A percentile compares a stretch with the other conserved stretches of the same genome.
Evolutionary conservation across 1,140 invertebrate species (phyloP).

Genomic region (Venustaconcha ellipsiformis): DNA sequence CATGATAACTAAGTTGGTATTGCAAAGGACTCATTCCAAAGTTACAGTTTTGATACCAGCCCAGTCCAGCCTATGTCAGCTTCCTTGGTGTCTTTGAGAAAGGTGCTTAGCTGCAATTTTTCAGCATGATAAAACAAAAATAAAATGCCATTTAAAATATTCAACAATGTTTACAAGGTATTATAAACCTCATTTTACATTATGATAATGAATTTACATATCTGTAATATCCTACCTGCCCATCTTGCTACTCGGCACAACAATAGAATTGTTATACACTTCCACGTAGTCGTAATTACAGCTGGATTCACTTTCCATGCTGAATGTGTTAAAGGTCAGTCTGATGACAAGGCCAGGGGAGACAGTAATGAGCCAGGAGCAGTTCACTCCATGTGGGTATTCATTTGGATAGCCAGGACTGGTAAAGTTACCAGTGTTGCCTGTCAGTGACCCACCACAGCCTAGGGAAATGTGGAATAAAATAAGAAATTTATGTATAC

Average conservation of each 20-base stretch:
- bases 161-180: no score
- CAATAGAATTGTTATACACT: constrained; percentile 76
- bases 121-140: no score
- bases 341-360: constrained; percentile 78
- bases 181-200: no score
- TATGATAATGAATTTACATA: no score
- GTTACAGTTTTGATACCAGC: no score
- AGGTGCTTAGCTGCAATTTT: no score
- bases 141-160: no score
- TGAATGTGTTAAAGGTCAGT: constrained; percentile 81
- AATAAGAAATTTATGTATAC: constrained; percentile 19
- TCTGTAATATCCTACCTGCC: constrained; percentile 35
- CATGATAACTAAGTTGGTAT: no score
- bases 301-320: constrained; percentile 74
- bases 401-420: constrained; percentile 74
- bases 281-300: constrained; percentile 83
- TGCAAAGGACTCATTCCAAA: no score
- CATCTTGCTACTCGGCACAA: constrained; percentile 24
- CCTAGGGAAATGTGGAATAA: constrained; percentile 71
- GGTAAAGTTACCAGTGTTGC: constrained; percentile 74
- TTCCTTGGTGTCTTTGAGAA: no score
- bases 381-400: constrained; percentile 77
- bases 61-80: no score
- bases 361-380: constrained; percentile 85
- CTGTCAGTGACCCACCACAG: constrained; percentile 84